Percentiles rank a stretch among this genome's conserved stretches.
Evolutionary conservation across 2,113 vertebrate species (phyloP).

Genomic region (Pelmatolapia mariae): DNA sequence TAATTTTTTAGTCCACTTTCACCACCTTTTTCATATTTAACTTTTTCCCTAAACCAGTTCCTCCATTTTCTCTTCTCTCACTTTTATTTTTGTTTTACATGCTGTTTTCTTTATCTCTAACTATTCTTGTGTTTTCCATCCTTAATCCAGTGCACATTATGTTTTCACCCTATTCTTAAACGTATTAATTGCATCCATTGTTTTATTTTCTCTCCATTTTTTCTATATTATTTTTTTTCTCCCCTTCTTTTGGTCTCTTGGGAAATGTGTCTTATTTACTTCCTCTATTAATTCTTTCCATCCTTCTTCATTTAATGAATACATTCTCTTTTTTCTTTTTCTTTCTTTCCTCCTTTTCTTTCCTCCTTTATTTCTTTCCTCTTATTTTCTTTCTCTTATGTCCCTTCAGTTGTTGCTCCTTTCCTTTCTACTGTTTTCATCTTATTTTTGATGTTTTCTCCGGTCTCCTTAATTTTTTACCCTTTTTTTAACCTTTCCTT

Average conservation of each 20-base stretch:
- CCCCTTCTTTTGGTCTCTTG: neutral
- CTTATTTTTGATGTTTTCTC: neutral
- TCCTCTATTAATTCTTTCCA: neutral
- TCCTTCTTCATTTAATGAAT: neutral
- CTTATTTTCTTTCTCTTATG: neutral
- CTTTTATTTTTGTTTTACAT: neutral
- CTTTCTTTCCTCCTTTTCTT: neutral
- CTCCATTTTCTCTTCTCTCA: neutral
- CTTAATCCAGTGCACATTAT: neutral
- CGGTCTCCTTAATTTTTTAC: neutral
- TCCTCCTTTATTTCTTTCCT: neutral
- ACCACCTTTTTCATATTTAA: neutral
- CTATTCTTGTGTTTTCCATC: neutral
- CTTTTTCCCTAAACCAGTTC: neutral
- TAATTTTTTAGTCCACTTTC: neutral
- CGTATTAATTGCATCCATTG: neutral
- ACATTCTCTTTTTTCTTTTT: neutral
- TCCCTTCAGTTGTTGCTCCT: neutral
- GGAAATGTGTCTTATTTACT: neutral
- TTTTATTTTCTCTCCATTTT: neutral
- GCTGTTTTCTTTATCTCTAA: neutral
- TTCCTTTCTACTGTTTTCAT: neutral
- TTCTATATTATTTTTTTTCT: neutral
- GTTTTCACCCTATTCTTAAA: neutral
- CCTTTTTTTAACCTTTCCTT: neutral